Percentiles rank a stretch among this genome's conserved stretches.
These are phyloP conservation scores for Abrostola triplasia DNA, from an alignment of 2,888 invertebrate genomes.

Conservation along the genomic window DNA sequence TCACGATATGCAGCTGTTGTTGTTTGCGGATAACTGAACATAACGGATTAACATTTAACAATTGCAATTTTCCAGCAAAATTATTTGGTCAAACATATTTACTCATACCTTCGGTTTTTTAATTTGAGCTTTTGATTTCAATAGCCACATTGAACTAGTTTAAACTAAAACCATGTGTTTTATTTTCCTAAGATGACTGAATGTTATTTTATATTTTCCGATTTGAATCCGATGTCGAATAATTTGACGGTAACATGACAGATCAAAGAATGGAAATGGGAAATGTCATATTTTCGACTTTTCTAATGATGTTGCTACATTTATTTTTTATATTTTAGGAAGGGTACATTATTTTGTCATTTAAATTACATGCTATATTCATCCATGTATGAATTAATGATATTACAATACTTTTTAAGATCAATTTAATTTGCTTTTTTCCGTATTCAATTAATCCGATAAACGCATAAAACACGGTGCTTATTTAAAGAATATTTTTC, in stretches of 20 bases:
- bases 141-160: neutral
- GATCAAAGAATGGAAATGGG: constrained; percentile 33
- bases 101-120: neutral
- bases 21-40: neutral
- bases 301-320: constrained; percentile 9
- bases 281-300: constrained; percentile 18
- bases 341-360: no score
- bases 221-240: no score
- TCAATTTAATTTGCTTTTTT: no score
- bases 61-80: no score
- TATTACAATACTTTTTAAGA: no score
- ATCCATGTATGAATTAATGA: no score
- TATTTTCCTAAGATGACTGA: no score
- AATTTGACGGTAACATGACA: constrained; percentile 14
- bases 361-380: no score
- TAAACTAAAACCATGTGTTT: neutral
- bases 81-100: neutral
- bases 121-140: neutral
- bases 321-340: no score
- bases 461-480: no score
- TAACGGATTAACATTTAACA: constrained; percentile 16
- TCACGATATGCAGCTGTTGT: constrained; percentile 32
- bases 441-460: no score
- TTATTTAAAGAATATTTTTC: neutral
- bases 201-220: no score